Evolutionary conservation across 2,888 invertebrate species (phyloP).

Genomic region (Erebia epiphron): DNA sequence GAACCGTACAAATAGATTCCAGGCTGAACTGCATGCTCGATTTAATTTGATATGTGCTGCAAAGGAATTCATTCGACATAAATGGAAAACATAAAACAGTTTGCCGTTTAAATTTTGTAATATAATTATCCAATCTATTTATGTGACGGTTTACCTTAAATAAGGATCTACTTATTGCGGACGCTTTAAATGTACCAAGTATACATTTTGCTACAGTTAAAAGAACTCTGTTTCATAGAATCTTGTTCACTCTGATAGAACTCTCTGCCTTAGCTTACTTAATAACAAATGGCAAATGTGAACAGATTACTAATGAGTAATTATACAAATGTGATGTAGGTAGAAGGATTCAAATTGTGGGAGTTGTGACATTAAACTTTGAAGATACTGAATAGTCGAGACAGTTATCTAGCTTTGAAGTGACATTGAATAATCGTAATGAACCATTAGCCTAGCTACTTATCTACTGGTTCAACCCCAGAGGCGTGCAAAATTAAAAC

Average conservation of each 20-base stretch:
- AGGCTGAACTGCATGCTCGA: neutral
- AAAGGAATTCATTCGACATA: neutral
- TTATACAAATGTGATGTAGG: neutral
- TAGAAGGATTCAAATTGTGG: neutral
- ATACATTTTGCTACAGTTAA: too few species aligned
- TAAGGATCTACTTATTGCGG: too few species aligned
- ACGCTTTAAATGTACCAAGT: too few species aligned
- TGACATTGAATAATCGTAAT: neutral
- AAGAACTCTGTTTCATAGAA: too few species aligned
- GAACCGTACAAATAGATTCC: constrained; percentile 7
- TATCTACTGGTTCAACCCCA: neutral
- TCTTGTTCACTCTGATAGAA: too few species aligned
- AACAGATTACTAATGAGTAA: too few species aligned
- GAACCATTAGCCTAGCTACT: neutral
- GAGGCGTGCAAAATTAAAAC: neutral
- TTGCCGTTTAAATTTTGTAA: too few species aligned
- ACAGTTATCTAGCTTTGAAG: neutral
- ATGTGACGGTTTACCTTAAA: too few species aligned
- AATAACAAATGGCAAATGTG: too few species aligned
- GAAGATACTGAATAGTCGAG: neutral
- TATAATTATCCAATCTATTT: too few species aligned
- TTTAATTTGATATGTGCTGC: constrained; percentile 7
- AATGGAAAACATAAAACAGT: too few species aligned
- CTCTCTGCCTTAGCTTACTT: too few species aligned
- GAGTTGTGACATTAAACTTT: neutral